phyloP scores from a whole-genome alignment of 2,113 vertebrate species.

The Hypocryptadius cinnamomeus region DNA sequence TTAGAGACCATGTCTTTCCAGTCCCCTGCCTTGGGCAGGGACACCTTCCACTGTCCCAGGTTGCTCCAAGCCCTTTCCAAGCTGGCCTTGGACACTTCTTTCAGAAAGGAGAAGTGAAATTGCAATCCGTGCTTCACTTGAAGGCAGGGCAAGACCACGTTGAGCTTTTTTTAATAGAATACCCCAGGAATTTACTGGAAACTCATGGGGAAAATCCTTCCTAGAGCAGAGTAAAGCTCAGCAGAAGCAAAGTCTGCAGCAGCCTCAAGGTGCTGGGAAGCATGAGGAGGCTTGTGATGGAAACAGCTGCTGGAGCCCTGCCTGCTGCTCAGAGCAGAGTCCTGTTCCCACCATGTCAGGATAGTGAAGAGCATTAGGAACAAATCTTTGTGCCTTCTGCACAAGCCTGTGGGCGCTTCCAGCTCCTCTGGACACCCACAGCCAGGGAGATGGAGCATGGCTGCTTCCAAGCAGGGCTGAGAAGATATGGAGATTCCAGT shows the following conservation, averaged over 20 bases:
- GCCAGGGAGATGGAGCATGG: accelerated
- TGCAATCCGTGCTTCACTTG: background rate
- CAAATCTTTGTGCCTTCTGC: accelerated
- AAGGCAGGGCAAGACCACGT: background rate
- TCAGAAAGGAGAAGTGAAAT: background rate
- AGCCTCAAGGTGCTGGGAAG: background rate
- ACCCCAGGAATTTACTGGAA: background rate
- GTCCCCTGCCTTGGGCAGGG: background rate
- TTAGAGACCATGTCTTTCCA: too few species aligned
- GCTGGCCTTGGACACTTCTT: background rate
- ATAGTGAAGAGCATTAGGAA: background rate
- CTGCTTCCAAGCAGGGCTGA: background rate
- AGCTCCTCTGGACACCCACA: background rate
- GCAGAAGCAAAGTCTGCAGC: background rate
- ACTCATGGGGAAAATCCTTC: background rate
- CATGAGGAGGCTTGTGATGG: background rate
- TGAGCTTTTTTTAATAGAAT: background rate
- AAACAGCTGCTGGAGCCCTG: background rate
- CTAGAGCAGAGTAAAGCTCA: background rate
- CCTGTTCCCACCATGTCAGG: background rate
- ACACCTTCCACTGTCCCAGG: background rate
- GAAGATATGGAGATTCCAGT: background rate
- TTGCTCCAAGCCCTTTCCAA: background rate
- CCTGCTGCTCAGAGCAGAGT: background rate
- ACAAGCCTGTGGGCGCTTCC: background rate